Percentiles rank a stretch among this genome's conserved stretches.
Conservation (phyloP, 1,140 invertebrate species). For the Caenorhabditis brenneri region DNA sequence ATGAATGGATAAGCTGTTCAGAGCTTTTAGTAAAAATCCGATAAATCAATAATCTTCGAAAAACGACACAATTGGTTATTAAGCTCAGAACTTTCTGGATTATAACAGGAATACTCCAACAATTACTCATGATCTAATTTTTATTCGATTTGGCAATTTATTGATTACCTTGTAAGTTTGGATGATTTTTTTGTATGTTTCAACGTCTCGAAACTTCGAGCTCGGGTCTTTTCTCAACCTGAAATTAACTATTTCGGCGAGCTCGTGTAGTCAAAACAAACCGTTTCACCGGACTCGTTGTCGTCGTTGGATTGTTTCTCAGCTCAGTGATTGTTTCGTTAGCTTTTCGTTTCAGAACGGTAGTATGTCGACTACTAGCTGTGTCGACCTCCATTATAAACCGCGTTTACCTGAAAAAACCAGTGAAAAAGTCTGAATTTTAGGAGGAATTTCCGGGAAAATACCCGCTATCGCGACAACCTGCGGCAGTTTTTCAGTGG, state of each 20-base stretch:
- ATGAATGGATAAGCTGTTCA: too few relatives aligned
- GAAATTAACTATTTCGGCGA: not conserved
- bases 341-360: not conserved
- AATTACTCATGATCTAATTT: too few relatives aligned
- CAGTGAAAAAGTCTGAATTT: not conserved
- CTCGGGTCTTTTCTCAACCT: not conserved
- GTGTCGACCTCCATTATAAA: not conserved
- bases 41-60: not conserved
- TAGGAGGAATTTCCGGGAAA: not conserved
- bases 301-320: not conserved
- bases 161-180: slow-evolving; percentile 31
- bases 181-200: slow-evolving; percentile 4
- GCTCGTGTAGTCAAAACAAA: not conserved
- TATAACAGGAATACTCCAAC: too few relatives aligned
- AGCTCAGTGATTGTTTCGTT: slow-evolving; percentile 11
- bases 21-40: not conserved
- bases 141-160: not conserved
- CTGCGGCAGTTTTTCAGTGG: slow-evolving; percentile 17
- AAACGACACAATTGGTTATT: too few relatives aligned
- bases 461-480: not conserved
- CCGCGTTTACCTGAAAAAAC: not conserved
- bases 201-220: not conserved
- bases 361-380: not conserved
- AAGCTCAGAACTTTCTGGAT: too few relatives aligned
- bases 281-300: slow-evolving; percentile 6